Base-by-base conservation (phyloP, 2,888 invertebrate species). In the Morpho achilles region DNA sequence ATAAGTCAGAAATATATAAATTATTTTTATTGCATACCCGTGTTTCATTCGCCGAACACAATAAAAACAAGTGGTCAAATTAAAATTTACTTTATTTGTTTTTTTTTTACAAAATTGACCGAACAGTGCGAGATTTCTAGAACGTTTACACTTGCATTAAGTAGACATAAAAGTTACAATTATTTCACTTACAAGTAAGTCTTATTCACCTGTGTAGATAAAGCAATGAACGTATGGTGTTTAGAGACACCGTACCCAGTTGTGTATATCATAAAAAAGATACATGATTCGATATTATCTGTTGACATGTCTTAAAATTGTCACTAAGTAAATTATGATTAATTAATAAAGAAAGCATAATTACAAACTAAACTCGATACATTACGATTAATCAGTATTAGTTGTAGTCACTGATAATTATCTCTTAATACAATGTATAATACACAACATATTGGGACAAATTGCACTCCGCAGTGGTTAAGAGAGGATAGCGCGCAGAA, bases 61-160 rank as follows among this genome's bases (percentile, higher is more conserved):
- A 79, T 72, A 70, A 82, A 85, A 79, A 73, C 78, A 74, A 73
- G 70, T 69, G 72, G 44, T 82, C 76, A 87, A 88, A 86, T 87
- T 84, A 88, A 87, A 16, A 82, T 84, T 87, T 84, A 85, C 80
- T 88, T 89, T 83, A 82, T 85, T 88, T 88, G 43, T 43, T 43
- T 43, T 43, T 84, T 56, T 84, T 87, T 87, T 87, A 88, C 87
- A 90, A 90, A 90, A 89, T 90, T 90, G 90, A 90, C 90, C 90
- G 90, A 90, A 90, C 89, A 90, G 90, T 90, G 90, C 90, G 90
- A 90, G 89, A 90, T 90, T 90, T 89, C 89, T 89, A 90, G 85
- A 87, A 89, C 84, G 90, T 90, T 89, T 89, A 89, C 88, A 89
- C 86, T 90, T 89, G 90, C 88, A 87, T 88, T 90, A 90, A 89